A percentile compares a stretch with the other conserved stretches of the same genome.
phyloP scores from a whole-genome alignment of 2,888 invertebrate species.

The Sminthurides aquaticus region DNA sequence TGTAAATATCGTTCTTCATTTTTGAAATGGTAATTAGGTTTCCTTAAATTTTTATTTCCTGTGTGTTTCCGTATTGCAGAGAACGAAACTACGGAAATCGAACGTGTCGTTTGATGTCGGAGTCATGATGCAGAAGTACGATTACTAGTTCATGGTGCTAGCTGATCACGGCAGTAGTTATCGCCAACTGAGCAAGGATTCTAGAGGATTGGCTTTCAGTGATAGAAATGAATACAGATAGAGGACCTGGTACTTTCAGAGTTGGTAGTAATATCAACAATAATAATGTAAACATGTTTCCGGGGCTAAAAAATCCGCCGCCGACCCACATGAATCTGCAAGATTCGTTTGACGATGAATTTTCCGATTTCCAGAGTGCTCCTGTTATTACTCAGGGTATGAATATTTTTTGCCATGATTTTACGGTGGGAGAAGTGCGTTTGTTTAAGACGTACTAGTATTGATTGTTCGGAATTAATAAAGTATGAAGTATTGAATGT shows the following conservation, averaged over 20 bases:
- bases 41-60: too few relatives aligned
- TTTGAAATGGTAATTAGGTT: too few relatives aligned
- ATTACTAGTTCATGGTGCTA: not conserved
- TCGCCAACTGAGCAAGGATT: too few relatives aligned
- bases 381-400: conserved; percentile 11
- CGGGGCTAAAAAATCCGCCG: not conserved
- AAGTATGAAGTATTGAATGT: too few relatives aligned
- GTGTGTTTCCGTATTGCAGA: too few relatives aligned
- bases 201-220: too few relatives aligned
- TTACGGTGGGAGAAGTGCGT: too few relatives aligned
- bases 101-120: not conserved
- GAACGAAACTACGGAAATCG: not conserved
- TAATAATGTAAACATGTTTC: not conserved
- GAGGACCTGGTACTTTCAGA: not conserved
- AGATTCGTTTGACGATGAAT: conserved; percentile 47
- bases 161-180: too few relatives aligned
- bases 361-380: conserved; percentile 51
- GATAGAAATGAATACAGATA: too few relatives aligned
- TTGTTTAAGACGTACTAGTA: too few relatives aligned
- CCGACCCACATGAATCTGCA: not conserved
- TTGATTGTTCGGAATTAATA: too few relatives aligned
- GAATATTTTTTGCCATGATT: not conserved
- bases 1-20: too few relatives aligned
- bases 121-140: not conserved
- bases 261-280: conserved; percentile 7